Base-by-base conservation (phyloP, 2,797 vertebrate genomes). In the Notolabrus celidotus region DNA sequence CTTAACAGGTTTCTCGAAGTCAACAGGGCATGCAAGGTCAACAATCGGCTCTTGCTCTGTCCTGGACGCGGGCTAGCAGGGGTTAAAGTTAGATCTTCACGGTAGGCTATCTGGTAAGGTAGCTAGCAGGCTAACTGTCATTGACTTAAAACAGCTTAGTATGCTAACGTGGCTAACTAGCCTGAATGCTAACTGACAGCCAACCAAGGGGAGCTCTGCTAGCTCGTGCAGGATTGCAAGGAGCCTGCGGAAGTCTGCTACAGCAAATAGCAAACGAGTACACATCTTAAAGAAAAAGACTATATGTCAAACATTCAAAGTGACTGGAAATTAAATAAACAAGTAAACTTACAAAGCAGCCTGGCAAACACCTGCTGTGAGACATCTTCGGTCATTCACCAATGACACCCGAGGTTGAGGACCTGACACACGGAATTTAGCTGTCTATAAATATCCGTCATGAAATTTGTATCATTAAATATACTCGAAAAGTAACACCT, bases 361-460 rank as follows among this genome's bases (percentile, higher is more conserved):
- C 91, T 91, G 36, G 91, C 83, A 88, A 95, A 93, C 74, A 78
- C 85, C 94, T 94, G 89, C 91, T 89, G 67, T 94, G 94, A 78
- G 92, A 94, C 95, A 96, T 96, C 90, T 91, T 95, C 90, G 94
- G 94, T 95, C 95, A 94, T 91, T 94, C 91, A 88, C 92, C 95
- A 96, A 96, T 96, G 95, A 96, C 95, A 96, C 93, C 14, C 65
- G 56, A 79, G 79, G 46, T 42, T 67, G 22, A 75, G 90, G 92
- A 88, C 93, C 92, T 63, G 1, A 59, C 54, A 61, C 34, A 34
- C 2, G 52, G 2, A 53, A n/a, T 63, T 64, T 77, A 87, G 93
- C 19, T 86, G 86, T 10, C 76, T 61, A 68, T 4, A 64, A 67
- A 86, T 71, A 66, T 88, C 29, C 75, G 20, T 83, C 6, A 22